Evolutionary conservation across 1,140 invertebrate species (phyloP).

Genomic region (fruit fly (Drosophila melanogaster)): DNA sequence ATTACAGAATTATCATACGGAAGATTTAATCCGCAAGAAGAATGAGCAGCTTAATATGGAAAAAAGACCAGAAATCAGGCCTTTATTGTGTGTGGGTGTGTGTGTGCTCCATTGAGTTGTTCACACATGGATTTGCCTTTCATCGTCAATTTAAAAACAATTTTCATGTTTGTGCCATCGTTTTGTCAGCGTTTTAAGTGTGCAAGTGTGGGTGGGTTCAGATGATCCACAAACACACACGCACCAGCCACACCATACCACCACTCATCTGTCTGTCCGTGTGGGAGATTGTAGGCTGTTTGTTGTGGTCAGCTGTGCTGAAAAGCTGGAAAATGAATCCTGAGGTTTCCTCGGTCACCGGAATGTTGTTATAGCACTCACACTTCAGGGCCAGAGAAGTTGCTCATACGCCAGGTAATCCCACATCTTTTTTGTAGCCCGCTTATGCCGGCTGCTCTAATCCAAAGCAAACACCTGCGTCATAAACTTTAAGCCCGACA

Average conservation of each 20-base stretch:
- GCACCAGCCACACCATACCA: conserved; percentile 14
- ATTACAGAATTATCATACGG: neutral
- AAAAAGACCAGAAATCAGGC: conserved; percentile 5
- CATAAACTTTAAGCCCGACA: conserved; percentile 78
- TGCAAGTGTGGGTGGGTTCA: neutral
- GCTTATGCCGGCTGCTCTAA: conserved; percentile 36
- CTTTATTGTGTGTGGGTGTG: conserved; percentile 23
- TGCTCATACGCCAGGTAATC: conserved; percentile 39
- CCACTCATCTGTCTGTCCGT: conserved; percentile 4
- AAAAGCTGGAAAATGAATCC: conserved; percentile 62
- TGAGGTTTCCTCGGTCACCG: conserved; percentile 51
- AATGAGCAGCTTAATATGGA: neutral
- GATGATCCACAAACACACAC: conserved; percentile 1
- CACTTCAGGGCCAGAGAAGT: conserved; percentile 34
- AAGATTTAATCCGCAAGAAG: conserved; percentile 1
- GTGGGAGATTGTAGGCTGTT: conserved; percentile 48
- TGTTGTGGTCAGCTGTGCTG: conserved; percentile 67
- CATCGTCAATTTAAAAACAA: conserved; percentile 63
- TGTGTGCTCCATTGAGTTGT: conserved; percentile 12
- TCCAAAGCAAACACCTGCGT: conserved; percentile 71
- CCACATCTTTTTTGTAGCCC: conserved; percentile 25
- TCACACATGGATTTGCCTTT: conserved; percentile 45
- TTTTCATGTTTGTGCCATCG: conserved; percentile 54
- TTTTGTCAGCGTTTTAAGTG: conserved; percentile 41
- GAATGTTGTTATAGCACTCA: conserved; percentile 33